These are phyloP conservation scores for Tenebrio molitor DNA, from an alignment of 1,140 invertebrate genomes.

Conservation along the genomic window DNA sequence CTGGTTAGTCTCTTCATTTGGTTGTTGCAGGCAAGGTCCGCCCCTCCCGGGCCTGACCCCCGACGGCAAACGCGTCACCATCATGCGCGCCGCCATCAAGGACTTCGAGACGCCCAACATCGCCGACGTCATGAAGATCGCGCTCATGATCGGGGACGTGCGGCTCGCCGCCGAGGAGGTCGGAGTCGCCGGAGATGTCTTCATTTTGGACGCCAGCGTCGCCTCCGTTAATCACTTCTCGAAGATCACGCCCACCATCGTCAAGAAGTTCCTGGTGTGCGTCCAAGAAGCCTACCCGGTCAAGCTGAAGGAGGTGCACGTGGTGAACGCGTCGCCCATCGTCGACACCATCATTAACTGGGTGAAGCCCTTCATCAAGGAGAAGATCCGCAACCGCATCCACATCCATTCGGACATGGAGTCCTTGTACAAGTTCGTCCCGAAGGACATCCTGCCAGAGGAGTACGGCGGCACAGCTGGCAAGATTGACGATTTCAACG, in stretches of 20 bases:
- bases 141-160: constrained; percentile 86
- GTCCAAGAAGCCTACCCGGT: constrained; percentile 90
- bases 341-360: constrained; percentile 87
- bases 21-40: constrained; percentile 75
- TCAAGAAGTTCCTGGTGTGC: constrained; percentile 87
- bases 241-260: constrained; percentile 80
- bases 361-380: constrained; percentile 87
- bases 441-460: constrained; percentile 81
- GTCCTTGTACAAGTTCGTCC: constrained; percentile 81
- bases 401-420: constrained; percentile 81
- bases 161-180: constrained; percentile 80
- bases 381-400: constrained; percentile 87
- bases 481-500: constrained; percentile 77
- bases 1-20: too few relatives aligned
- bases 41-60: constrained; percentile 83
- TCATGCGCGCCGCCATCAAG: constrained; percentile 77
- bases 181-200: constrained; percentile 86
- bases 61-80: constrained; percentile 81
- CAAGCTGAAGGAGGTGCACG: constrained; percentile 87
- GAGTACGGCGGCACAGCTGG: constrained; percentile 85
- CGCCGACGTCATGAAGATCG: constrained; percentile 81
- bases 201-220: constrained; percentile 81
- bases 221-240: constrained; percentile 81
- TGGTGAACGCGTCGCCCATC: constrained; percentile 85
- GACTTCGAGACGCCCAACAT: constrained; percentile 72